Evolutionary conservation across 1,140 invertebrate species (phyloP).

Genomic region (Ceratina japonica): DNA sequence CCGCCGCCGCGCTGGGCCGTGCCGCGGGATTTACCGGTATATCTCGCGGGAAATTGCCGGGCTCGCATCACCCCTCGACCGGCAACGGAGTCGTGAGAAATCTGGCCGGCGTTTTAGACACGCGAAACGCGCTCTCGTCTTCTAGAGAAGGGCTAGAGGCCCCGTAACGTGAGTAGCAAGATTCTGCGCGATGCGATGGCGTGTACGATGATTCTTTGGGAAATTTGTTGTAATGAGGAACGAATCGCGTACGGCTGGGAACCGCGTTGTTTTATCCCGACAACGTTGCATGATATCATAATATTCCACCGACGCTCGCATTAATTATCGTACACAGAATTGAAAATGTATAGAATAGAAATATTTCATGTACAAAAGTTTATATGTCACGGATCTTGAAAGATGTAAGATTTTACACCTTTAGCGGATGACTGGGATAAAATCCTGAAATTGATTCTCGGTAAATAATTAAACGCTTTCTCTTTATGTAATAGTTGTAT

Average conservation of each 20-base stretch:
- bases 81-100: constrained; percentile 31
- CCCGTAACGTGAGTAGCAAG: constrained; percentile 22
- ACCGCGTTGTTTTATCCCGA: not conserved
- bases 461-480: too few relatives aligned
- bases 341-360: too few relatives aligned
- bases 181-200: not conserved
- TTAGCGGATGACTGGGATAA: too few relatives aligned
- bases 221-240: not conserved
- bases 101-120: constrained; percentile 11
- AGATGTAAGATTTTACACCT: too few relatives aligned
- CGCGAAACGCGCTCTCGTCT: constrained; percentile 12
- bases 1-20: not conserved
- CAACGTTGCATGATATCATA: too few relatives aligned
- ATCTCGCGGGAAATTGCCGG: constrained; percentile 39
- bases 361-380: too few relatives aligned
- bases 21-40: constrained; percentile 37
- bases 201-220: constrained; percentile 3
- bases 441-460: too few relatives aligned
- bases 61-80: constrained; percentile 11
- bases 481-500: too few relatives aligned
- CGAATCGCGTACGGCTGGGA: not conserved
- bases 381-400: too few relatives aligned
- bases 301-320: too few relatives aligned
- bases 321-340: too few relatives aligned
- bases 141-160: not conserved